phyloP scores from a whole-genome alignment of 2,888 invertebrate species.

The Folsomia manolachei region DNA sequence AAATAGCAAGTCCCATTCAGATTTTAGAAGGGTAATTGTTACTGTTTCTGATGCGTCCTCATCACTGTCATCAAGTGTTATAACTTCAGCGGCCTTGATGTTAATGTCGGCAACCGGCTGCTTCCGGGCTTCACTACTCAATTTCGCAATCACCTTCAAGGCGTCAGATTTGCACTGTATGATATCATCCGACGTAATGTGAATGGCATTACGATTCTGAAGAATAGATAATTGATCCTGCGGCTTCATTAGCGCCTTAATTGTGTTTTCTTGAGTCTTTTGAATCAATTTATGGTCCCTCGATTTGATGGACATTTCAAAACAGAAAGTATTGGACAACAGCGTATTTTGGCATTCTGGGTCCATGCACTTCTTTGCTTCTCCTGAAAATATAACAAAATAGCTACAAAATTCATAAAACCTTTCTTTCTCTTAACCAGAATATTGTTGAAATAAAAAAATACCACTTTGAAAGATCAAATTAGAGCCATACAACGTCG shows the following conservation, averaged over 20 bases:
- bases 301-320: background rate
- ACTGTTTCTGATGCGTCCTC: background rate
- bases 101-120: background rate
- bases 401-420: no score
- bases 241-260: background rate
- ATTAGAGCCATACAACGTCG: no score
- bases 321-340: background rate
- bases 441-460: no score
- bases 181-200: background rate
- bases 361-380: background rate
- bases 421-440: no score
- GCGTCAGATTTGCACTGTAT: background rate
- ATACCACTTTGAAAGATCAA: no score
- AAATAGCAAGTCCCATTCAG: background rate
- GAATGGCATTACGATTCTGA: background rate
- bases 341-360: background rate
- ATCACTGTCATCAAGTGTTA: background rate
- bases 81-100: background rate
- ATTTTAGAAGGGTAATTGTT: background rate
- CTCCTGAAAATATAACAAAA: no score
- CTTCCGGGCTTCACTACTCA: background rate
- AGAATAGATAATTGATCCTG: background rate
- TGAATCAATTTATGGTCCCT: background rate
- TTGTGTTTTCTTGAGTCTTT: background rate
- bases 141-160: background rate